phyloP scores from a whole-genome alignment of 1,140 invertebrate species.

The Calephelis nemesis region DNA sequence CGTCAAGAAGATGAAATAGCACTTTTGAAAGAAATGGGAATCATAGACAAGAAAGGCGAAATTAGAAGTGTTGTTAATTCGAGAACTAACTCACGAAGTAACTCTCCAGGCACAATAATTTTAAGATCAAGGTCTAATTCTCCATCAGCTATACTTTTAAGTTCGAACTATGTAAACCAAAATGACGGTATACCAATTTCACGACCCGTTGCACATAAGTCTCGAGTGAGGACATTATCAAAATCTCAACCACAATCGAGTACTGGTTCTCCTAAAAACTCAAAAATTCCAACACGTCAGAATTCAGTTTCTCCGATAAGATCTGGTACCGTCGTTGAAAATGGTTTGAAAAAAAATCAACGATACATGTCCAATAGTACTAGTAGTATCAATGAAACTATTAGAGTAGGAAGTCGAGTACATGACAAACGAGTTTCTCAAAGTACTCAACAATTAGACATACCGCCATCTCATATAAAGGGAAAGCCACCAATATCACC shows the following conservation, averaged over 20 bases:
- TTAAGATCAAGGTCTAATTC: slow-evolving; percentile 71
- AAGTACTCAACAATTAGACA: slow-evolving; percentile 64
- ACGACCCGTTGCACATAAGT: slow-evolving; percentile 58
- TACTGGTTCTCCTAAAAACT: slow-evolving; percentile 68
- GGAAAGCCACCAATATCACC: slow-evolving; percentile 76
- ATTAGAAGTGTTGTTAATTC: slow-evolving; percentile 48
- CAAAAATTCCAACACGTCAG: slow-evolving; percentile 75
- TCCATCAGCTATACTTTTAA: slow-evolving; percentile 61
- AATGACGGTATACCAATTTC: slow-evolving; percentile 35
- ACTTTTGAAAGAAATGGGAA: slow-evolving; percentile 70
- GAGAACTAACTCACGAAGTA: slow-evolving; percentile 57
- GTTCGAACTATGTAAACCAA: slow-evolving; percentile 46
- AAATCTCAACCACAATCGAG: slow-evolving; percentile 73
- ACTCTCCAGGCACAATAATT: slow-evolving; percentile 62
- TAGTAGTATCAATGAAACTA: slow-evolving; percentile 74
- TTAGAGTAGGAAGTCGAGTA: slow-evolving; percentile 57
- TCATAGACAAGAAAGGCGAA: slow-evolving; percentile 55
- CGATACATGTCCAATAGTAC: slow-evolving; percentile 75
- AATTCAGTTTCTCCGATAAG: slow-evolving; percentile 68
- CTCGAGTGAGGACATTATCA: slow-evolving; percentile 55
- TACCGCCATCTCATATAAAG: slow-evolving; percentile 60
- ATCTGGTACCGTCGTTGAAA: slow-evolving; percentile 47
- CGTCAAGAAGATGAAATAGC: slow-evolving; percentile 72
- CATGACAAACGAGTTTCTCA: slow-evolving; percentile 62
- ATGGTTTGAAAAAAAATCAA: slow-evolving; percentile 58